Evolutionary conservation across 30 jellyfish, hydroid and myxozoan genomes (phyloP).

Genomic region (Chrysaora quinquecirrha): DNA sequence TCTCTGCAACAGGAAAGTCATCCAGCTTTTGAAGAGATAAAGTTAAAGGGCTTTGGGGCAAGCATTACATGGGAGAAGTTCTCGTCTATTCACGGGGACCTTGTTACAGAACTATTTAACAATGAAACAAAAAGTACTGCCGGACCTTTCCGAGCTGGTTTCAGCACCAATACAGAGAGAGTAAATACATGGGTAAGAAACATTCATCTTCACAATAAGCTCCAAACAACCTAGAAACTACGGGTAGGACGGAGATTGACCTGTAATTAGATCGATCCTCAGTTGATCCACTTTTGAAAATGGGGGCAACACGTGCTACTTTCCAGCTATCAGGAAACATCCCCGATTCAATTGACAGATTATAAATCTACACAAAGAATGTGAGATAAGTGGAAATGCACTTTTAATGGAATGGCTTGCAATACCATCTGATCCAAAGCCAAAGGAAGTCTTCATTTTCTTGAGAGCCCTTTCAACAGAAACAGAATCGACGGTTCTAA

Average conservation of each 20-base stretch:
- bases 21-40: too few species aligned
- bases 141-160: too few species aligned
- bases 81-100: too few species aligned
- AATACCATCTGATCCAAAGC: constrained; percentile 48
- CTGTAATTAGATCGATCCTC: not conserved
- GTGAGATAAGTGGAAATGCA: constrained; percentile 33
- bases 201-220: too few species aligned
- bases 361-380: constrained; percentile 44
- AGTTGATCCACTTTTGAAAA: not conserved
- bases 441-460: constrained; percentile 51
- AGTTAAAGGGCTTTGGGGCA: too few species aligned
- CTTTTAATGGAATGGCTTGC: constrained; percentile 30
- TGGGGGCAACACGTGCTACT: constrained; percentile 8
- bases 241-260: too few species aligned
- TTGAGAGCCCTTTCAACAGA: constrained; percentile 49
- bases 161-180: too few species aligned
- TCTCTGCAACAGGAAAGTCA: too few species aligned
- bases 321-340: constrained; percentile 30
- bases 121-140: too few species aligned
- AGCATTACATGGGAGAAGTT: too few species aligned
- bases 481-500: constrained; percentile 22
- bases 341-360: constrained; percentile 54
- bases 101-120: too few species aligned
- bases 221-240: too few species aligned
- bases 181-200: constrained; percentile 48